Evolutionary conservation across 2,888 invertebrate genomes (phyloP), one percentile per base, ranked within the genome.

Genomic region (Helicoverpa assulta): DNA sequence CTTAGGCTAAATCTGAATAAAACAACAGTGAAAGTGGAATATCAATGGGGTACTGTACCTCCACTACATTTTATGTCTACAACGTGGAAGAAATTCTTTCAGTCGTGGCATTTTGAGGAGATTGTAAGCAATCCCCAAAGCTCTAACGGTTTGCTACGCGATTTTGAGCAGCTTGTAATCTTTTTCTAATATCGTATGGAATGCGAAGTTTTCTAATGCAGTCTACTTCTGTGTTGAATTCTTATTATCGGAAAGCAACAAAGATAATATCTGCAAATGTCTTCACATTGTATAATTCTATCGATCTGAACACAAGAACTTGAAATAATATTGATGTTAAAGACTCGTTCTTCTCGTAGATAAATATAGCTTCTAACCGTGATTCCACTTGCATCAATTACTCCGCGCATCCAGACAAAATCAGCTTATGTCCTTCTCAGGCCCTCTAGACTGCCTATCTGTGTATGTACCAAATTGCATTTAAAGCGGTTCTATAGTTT

Each of bases 1-100:
- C 79, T 69, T 61, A 68, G 60, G 69, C 64, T 64, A 63, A 74
- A 69, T 78, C 68, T 76, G 64, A 78, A 69, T 76, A 69, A 64
- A 74, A 63, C 54, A 78, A 73, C 78, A 73, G 26, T 59, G 58
- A 73, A 77, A 73, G 70, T 55, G 76, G 71, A 73, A 76, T 70
- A 70, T 73, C 73, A 70, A 73, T 76, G 70, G 40, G 61, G 43
- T 19, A 47, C 61, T 61, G 61, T 56, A 53, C 73, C 57, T 53
- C 40, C 61, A 76, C 70, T 56, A 53, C 76, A 63, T 53, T 73
- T 73, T 73, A 76, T 73, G 43, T 55, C 43, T 67, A 29, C 76
- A 57, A 57, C 76, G 63, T 50, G 43, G 55, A 43, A 70, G 37
- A 8, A 50, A 18, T 50, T 50, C 18, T n/a, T 50, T 50, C 18